phyloP scores from a whole-genome alignment of 2,888 invertebrate genomes.

The Drosophila nr. fundita region DNA sequence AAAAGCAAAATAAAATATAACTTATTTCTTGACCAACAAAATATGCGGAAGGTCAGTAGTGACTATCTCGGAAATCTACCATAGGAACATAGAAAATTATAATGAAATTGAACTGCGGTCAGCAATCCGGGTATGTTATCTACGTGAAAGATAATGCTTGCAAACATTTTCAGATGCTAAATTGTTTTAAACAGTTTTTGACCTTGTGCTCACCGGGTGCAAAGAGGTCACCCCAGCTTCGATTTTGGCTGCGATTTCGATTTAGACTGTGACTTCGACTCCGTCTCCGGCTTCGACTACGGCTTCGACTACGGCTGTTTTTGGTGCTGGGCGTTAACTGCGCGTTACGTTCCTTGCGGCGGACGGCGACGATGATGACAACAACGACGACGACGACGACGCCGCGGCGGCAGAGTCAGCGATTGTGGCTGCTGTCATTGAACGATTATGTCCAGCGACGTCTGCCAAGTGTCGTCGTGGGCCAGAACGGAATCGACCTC shows the following conservation, averaged over 20 bases:
- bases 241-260: background rate
- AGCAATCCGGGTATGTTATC: background rate
- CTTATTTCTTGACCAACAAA: background rate
- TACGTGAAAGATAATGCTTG: background rate
- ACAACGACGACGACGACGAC: conserved; percentile 31
- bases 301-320: conserved; percentile 13
- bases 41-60: background rate
- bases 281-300: conserved; percentile 1
- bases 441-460: conserved; percentile 54
- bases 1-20: background rate
- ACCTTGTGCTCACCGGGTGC: background rate
- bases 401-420: conserved; percentile 45
- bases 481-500: conserved; percentile 25
- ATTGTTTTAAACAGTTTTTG: background rate
- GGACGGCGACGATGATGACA: conserved; percentile 27
- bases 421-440: conserved; percentile 65
- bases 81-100: background rate
- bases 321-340: conserved; percentile 61
- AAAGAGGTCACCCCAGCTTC: background rate
- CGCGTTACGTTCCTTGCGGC: conserved; percentile 34
- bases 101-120: background rate
- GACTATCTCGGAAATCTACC: background rate
- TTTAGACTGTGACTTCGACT: background rate
- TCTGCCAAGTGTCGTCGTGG: conserved; percentile 26
- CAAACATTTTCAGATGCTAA: too few relatives aligned